These are phyloP conservation scores for Pangasius macronema DNA, from an alignment of 2,797 vertebrate species.

Conservation along the genomic window DNA sequence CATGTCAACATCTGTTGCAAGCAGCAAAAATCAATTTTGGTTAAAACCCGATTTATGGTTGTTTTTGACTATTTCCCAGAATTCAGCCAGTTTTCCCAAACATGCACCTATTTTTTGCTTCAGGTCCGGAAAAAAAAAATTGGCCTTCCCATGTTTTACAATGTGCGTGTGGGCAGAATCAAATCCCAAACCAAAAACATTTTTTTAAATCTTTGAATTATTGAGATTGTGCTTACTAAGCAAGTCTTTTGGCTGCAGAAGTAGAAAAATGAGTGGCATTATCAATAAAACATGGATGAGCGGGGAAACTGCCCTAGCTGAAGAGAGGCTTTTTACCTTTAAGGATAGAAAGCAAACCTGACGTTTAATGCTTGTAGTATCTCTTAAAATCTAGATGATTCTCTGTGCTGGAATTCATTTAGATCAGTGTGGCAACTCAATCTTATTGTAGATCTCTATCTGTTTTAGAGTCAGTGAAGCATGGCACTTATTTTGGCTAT, in stretches of 20 bases:
- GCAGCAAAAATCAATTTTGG: background rate
- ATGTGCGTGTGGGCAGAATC: background rate
- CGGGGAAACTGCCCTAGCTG: conserved; percentile 18
- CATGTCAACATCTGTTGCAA: background rate
- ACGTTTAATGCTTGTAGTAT: conserved; percentile 33
- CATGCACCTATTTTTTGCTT: background rate
- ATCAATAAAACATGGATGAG: conserved; percentile 59
- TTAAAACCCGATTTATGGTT: background rate
- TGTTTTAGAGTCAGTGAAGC: conserved; percentile 6
- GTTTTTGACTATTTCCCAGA: background rate
- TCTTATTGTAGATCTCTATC: conserved; percentile 22
- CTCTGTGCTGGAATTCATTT: conserved; percentile 15
- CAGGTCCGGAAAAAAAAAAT: background rate
- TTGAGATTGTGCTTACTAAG: conserved; percentile 57
- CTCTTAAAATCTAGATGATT: conserved; percentile 6
- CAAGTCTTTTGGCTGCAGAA: conserved; percentile 56
- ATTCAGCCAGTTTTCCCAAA: background rate
- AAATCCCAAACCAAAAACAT: conserved; percentile 20
- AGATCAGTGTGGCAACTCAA: background rate
- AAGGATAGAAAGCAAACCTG: conserved; percentile 38
- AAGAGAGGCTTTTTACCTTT: conserved; percentile 26
- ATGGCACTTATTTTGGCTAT: conserved; percentile 3
- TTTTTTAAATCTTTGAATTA: conserved; percentile 56
- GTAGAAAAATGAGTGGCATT: conserved; percentile 47
- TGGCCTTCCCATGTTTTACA: background rate